These are phyloP conservation scores for Plusia festucae DNA, from an alignment of 2,888 invertebrate genomes.

Conservation along the genomic window DNA sequence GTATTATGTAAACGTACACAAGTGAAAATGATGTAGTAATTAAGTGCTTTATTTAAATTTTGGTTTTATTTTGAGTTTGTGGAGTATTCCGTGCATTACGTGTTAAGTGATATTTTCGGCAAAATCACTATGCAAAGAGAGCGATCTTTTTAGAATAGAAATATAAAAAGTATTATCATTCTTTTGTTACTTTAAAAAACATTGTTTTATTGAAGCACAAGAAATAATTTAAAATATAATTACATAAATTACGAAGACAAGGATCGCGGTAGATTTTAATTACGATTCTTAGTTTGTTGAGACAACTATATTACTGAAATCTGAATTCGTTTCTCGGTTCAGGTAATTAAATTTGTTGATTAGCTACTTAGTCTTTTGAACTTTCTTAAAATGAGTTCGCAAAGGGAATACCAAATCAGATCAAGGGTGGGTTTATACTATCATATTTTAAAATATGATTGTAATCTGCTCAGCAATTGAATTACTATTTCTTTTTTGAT, in stretches of 20 bases:
- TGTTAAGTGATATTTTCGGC: slow-evolving; percentile 28
- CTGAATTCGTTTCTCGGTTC: not conserved
- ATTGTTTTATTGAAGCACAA: slow-evolving; percentile 58
- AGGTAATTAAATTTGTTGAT: slow-evolving; percentile 2
- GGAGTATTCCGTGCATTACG: slow-evolving; percentile 21
- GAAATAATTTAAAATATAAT: slow-evolving; percentile 40
- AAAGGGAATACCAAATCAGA: not conserved
- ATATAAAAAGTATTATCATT: slow-evolving; percentile 60
- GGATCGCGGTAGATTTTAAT: slow-evolving; percentile 45
- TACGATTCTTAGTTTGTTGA: slow-evolving; percentile 31
- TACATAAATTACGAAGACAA: slow-evolving; percentile 48
- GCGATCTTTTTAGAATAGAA: slow-evolving; percentile 44
- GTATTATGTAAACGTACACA: slow-evolving; percentile 41
- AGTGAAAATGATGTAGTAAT: slow-evolving; percentile 33
- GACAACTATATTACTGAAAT: slow-evolving; percentile 8
- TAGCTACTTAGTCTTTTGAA: slow-evolving; percentile 6
- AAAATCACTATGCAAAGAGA: slow-evolving; percentile 58
- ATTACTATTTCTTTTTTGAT: not conserved
- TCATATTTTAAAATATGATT: not conserved
- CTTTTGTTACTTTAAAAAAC: slow-evolving; percentile 58
- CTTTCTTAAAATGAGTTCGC: not conserved
- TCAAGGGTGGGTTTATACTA: not conserved
- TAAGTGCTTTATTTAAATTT: slow-evolving; percentile 6
- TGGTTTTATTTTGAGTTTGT: slow-evolving; percentile 18
- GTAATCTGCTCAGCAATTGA: not conserved